phyloP scores from a whole-genome alignment of 2,113 vertebrate species.

The Tupaia tana region DNA sequence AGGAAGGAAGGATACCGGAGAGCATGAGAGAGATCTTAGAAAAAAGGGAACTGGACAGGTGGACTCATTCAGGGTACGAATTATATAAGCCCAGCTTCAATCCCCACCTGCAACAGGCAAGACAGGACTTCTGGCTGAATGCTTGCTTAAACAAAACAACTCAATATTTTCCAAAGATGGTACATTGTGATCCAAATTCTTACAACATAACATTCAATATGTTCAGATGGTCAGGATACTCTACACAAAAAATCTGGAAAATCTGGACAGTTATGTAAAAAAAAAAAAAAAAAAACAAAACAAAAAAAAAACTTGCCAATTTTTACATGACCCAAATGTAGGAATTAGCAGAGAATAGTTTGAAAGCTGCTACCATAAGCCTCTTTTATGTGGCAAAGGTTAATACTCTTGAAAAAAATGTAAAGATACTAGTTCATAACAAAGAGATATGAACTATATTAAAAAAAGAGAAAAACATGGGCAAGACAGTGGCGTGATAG shows the following conservation, averaged over 20 bases:
- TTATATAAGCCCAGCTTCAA: background rate
- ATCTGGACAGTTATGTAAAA: background rate
- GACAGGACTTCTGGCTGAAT: background rate
- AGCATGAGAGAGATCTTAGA: background rate
- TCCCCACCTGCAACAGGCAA: background rate
- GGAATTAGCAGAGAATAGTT: background rate
- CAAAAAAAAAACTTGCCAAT: background rate
- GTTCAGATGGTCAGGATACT: background rate
- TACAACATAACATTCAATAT: background rate
- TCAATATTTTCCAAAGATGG: background rate
- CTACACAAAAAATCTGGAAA: background rate
- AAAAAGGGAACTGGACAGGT: background rate
- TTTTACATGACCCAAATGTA: background rate
- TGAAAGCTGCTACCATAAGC: background rate
- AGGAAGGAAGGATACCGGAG: background rate
- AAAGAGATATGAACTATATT: background rate
- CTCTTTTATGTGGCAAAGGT: background rate
- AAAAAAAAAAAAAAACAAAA: background rate
- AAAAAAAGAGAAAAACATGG: background rate
- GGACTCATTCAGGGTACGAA: background rate
- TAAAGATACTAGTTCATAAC: background rate
- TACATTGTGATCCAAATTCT: background rate
- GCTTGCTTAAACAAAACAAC: background rate
- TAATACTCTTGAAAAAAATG: conserved; percentile 29
- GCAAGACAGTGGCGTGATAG: too few species aligned